Evolutionary conservation across 2,113 vertebrate species (phyloP).

Genomic region (Ursus arctos): DNA sequence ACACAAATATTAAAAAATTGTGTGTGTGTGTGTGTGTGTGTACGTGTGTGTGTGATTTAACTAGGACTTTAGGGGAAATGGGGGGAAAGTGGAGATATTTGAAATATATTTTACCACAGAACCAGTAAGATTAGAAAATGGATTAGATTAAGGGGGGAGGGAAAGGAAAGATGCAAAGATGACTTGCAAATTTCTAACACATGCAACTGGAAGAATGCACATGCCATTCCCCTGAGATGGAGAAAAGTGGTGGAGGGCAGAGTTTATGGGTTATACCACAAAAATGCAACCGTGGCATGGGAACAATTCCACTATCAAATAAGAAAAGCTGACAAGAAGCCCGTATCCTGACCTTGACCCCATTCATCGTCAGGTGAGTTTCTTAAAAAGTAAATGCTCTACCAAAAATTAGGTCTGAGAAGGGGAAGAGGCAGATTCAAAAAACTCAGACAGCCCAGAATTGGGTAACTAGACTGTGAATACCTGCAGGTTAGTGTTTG

Average conservation of each 20-base stretch:
- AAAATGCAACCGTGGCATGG: not conserved
- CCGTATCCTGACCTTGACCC: not conserved
- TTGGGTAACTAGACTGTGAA: conserved; percentile 20
- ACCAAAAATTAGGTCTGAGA: not conserved
- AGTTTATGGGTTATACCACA: not conserved
- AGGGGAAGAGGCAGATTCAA: not conserved
- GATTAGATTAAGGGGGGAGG: not conserved
- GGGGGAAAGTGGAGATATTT: not conserved
- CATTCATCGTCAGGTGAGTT: not conserved
- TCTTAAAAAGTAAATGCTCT: not conserved
- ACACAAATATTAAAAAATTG: not conserved
- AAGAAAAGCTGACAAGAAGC: not conserved
- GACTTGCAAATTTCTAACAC: not conserved
- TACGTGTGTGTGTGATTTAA: not conserved
- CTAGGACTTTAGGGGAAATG: not conserved
- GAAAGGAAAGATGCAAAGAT: not conserved
- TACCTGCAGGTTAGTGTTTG: not conserved
- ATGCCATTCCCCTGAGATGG: not conserved
- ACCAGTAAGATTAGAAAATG: not conserved
- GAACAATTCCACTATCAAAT: not conserved
- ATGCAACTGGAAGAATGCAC: not conserved
- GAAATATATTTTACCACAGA: not conserved
- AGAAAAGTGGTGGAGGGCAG: not conserved
- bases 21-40: fast-evolving
- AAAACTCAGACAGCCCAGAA: not conserved